Conservation (phyloP, 2,888 invertebrate species). For the Carterocephalus palaemon region DNA sequence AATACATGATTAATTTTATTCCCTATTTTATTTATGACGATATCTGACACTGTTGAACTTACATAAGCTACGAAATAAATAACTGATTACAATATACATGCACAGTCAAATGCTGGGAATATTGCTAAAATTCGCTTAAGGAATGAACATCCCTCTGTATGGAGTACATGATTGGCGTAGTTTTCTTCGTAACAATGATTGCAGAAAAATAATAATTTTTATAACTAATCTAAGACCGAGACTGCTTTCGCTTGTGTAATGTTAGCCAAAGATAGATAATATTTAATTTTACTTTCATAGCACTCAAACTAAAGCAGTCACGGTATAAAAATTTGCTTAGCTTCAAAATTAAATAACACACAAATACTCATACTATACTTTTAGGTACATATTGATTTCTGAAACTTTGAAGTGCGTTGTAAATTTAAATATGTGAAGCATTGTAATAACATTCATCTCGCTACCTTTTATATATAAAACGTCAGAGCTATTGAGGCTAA, state of each 20-base stretch:
- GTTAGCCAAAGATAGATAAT: no score
- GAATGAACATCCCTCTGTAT: slow-evolving; percentile 44
- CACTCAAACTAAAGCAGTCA: slow-evolving; percentile 6
- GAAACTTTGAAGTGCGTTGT: no score
- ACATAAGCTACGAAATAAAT: slow-evolving; percentile 67
- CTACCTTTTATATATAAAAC: no score
- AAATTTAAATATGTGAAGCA: no score
- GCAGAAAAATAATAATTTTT: slow-evolving; percentile 63
- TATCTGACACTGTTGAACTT: slow-evolving; percentile 46
- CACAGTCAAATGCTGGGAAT: slow-evolving; percentile 40
- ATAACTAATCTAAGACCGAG: slow-evolving; percentile 46
- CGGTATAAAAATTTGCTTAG: slow-evolving; percentile 4
- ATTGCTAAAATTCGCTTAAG: slow-evolving; percentile 20
- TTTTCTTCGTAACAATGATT: slow-evolving; percentile 70
- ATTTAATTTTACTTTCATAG: background rate
- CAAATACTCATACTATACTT: slow-evolving; percentile 19
- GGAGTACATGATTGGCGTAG: slow-evolving; percentile 59
- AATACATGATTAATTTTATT: slow-evolving; percentile 33
- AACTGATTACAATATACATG: slow-evolving; percentile 56
- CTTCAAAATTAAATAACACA: slow-evolving; percentile 33
- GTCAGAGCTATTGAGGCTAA: background rate
- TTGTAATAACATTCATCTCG: no score
- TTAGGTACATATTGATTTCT: background rate
- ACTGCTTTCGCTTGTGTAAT: slow-evolving; percentile 8
- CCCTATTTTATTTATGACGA: background rate